These are phyloP conservation scores for Telenomus remus DNA, from an alignment of 1,140 invertebrate species.

Conservation along the genomic window DNA sequence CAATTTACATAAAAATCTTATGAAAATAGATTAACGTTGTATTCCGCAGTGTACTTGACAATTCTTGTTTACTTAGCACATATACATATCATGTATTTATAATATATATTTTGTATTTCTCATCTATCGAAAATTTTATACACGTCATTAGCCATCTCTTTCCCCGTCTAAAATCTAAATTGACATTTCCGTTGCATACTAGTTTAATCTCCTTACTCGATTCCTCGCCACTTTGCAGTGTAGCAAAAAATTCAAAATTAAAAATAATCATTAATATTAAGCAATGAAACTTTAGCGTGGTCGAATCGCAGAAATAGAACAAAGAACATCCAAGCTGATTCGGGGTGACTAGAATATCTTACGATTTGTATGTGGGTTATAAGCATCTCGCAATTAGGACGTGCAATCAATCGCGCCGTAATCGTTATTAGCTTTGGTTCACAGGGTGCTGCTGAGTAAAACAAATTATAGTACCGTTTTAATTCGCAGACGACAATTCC, in stretches of 20 bases:
- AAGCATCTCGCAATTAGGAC: conserved; percentile 41
- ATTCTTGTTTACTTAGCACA: conserved; percentile 48
- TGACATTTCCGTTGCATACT: conserved; percentile 41
- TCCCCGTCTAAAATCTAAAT: conserved; percentile 40
- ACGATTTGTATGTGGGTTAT: conserved; percentile 41
- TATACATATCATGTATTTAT: conserved; percentile 52
- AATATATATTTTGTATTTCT: conserved; percentile 40
- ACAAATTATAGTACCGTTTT: conserved; percentile 50
- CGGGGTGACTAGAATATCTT: conserved; percentile 54
- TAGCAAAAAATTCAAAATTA: conserved; percentile 6
- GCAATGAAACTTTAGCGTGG: conserved; percentile 7
- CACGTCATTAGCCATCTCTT: conserved; percentile 31
- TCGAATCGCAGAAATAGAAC: conserved; percentile 37
- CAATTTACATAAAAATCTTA: conserved; percentile 58
- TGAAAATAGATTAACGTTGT: conserved; percentile 57
- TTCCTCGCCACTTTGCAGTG: background rate
- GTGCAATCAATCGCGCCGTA: conserved; percentile 41
- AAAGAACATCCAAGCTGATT: conserved; percentile 35
- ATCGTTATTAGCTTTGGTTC: conserved; percentile 50
- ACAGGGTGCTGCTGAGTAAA: conserved; percentile 49
- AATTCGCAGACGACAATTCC: conserved; percentile 50
- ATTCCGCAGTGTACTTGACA: conserved; percentile 49
- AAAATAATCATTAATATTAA: conserved; percentile 4
- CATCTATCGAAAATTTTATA: conserved; percentile 55
- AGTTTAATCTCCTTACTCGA: conserved; percentile 12